A percentile compares a stretch with the other conserved stretches of the same genome.
Conservation (phyloP, 2,113 vertebrate species). For the Bucco capensis region DNA sequence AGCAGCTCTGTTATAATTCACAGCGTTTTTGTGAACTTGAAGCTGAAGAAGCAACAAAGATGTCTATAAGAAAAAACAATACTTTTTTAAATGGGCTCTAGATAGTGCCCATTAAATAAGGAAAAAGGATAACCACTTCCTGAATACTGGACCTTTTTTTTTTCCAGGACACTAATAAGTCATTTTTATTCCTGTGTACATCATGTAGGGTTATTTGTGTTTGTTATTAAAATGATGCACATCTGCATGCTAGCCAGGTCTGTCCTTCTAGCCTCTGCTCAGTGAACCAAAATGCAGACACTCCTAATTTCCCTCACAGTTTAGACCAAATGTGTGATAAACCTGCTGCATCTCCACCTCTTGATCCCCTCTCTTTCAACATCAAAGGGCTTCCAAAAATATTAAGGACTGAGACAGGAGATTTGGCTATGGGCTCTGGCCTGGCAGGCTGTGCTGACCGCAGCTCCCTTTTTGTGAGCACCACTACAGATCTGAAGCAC, state of each 20-base stretch:
- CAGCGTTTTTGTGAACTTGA: not conserved
- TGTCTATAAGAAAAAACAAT: not conserved
- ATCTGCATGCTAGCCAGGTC: not conserved
- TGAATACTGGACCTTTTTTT: not conserved
- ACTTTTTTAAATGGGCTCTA: not conserved
- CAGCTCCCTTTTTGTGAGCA: not conserved
- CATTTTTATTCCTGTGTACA: not conserved
- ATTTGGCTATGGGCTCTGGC: not conserved
- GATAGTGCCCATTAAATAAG: not conserved
- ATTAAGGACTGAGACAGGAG: not conserved
- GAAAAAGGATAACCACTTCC: not conserved
- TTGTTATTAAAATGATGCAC: not conserved
- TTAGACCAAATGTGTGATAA: not conserved
- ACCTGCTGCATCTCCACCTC: not conserved
- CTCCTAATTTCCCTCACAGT: not conserved
- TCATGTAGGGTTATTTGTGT: not conserved
- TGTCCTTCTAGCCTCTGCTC: not conserved
- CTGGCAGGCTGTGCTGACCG: not conserved
- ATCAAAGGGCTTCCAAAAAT: not conserved
- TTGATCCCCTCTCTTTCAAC: not conserved
- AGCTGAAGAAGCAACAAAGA: not conserved
- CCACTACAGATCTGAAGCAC: not conserved
- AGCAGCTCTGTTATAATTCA: not conserved
- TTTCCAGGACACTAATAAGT: not conserved
- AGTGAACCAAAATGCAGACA: not conserved